Conservation (phyloP, 2,113 vertebrate species). For the Hydrolagus affinis region DNA sequence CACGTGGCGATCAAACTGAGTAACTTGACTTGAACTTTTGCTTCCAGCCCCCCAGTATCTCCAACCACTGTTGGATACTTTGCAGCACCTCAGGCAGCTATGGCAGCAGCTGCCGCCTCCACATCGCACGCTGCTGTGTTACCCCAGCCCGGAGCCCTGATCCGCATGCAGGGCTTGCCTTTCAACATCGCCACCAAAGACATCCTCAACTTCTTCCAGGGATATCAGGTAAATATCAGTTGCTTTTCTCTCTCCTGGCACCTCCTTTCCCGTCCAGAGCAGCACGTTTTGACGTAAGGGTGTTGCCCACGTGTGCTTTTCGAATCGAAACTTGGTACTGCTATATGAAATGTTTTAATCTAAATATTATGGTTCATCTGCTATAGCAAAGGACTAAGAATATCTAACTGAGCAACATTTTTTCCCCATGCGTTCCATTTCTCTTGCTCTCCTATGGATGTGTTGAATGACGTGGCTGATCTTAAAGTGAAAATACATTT, state of each 20-base stretch:
- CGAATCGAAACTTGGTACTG: neutral
- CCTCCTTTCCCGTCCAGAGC: neutral
- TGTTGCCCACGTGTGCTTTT: neutral
- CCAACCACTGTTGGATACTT: slow-evolving; percentile 85
- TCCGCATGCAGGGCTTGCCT: slow-evolving; percentile 93
- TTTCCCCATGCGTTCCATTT: slow-evolving; percentile 34
- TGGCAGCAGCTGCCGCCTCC: slow-evolving; percentile 68
- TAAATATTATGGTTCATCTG: neutral
- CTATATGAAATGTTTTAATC: neutral
- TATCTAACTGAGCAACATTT: slow-evolving; percentile 23
- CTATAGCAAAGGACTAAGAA: neutral
- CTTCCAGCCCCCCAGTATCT: slow-evolving; percentile 78
- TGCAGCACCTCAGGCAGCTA: slow-evolving; percentile 69
- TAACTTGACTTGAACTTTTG: no score
- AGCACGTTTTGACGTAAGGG: neutral
- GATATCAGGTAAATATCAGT: slow-evolving; percentile 76
- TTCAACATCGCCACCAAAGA: slow-evolving; percentile 90
- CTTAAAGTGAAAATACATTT: slow-evolving; percentile 40
- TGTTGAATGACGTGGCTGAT: slow-evolving; percentile 40
- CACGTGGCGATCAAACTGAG: no score
- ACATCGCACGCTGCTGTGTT: slow-evolving; percentile 60
- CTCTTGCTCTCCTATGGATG: slow-evolving; percentile 42
- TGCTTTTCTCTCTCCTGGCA: neutral
- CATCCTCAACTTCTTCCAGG: slow-evolving; percentile 92
- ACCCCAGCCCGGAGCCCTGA: slow-evolving; percentile 73